Base-by-base conservation (phyloP, 2,888 invertebrate genomes). In the Tipula lateralis region DNA sequence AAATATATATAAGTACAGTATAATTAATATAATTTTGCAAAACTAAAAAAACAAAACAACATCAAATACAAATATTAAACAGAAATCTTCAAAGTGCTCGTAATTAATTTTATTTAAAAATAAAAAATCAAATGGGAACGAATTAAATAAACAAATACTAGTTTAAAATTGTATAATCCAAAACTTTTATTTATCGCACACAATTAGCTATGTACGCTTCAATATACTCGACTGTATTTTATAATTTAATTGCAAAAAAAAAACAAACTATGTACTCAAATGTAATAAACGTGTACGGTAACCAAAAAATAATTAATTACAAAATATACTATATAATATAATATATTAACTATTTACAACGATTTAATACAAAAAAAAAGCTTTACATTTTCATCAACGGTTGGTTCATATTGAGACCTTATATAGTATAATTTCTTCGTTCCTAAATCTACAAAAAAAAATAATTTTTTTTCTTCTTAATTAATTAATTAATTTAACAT, bases 311-410 rank as follows among this genome's bases (percentile, higher is more conserved):
- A 9, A 66, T 24, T 24, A 9, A 66, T 24, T 24, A 24, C 1
- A 66, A 66, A 66, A n/a, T n/a, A n/a, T n/a, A n/a, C n/a, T n/a
- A n/a, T n/a, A n/a, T n/a, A n/a, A n/a, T n/a, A n/a, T n/a, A n/a
- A n/a, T n/a, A n/a, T n/a, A n/a, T n/a, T n/a, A n/a, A 50, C 44
- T 50, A 66, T 66, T 66, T 66, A 66, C 66, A 66, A 66, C 66
- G 66, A 66, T 66, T 66, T 24, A 66, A 66, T 24, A 19, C 7
- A 66, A 4, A 24, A 24, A 9, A 24, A 66, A 66, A 66, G 66
- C 66, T 66, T 66, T 66, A 66, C 19, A 66, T 12, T 12, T 24
- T 7, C 5, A 3, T 44, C 7, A 39, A 12, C 6, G 44, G 44
- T 44, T 44, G n/a, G 44, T 3, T 44, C 44, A 44, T 44, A 44